Base-by-base conservation (phyloP, 2,888 invertebrate species). In the Pachycephus smyrnensis region DNA sequence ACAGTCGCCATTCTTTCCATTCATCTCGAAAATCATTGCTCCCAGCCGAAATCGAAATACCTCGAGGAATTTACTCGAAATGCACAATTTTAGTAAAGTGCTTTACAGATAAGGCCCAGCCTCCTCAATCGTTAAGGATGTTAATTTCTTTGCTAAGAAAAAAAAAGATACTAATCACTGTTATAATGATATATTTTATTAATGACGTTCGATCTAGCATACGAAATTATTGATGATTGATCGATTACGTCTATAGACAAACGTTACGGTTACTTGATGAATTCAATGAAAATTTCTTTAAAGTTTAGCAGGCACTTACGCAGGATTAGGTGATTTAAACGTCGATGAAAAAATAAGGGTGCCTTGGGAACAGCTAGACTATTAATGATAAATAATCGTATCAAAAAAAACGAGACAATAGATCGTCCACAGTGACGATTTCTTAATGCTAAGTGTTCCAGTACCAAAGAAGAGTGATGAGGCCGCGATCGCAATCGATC, bases 321-420 rank as follows among this genome's bases (percentile, higher is more conserved):
- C 23, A 23, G 1, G 55, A 23, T 55, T 55, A 55, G 55, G 23
- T 23, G 55, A 55, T 55, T 55, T 55, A 23, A 55, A n/a, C 23
- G 33, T 75, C n/a, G 55, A 75, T 32, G 36, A 69, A 68, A 30
- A 33, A 75, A 69, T 69, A 75, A 75, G 75, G 75, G 75, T 75
- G 75, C 75, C 75, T 75, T 75, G 75, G 69, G 69, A 75, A 30
- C 75, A 33, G 69, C 31, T 75, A 75, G 55, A 68, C 68, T 75
- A 75, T 30, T 69, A 30, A 33, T 12, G 68, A 69, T 36, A 30
- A 75, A 69, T 69, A 69, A 68, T 75, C 11, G 23, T 35, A 75
- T 30, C 69, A 32, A 75, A 75, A 75, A 35, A 75, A 75, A 35
- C n/a, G 32, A 75, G 75, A 75, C 75, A 75, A 75, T 75, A 75